Evolutionary conservation across 2,888 invertebrate genomes (phyloP).

Genomic region (Tenthredo mesomela): DNA sequence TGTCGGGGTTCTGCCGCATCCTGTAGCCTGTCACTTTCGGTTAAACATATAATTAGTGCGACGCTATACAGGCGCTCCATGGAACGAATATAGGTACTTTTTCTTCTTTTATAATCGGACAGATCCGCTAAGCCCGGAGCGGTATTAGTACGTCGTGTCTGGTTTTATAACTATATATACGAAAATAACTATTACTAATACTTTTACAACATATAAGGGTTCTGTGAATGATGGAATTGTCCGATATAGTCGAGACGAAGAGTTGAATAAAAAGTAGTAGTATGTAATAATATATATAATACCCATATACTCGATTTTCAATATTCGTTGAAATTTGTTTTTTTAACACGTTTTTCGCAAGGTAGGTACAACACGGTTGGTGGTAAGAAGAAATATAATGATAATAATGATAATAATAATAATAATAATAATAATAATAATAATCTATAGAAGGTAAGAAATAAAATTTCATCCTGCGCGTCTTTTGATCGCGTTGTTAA

Average conservation of each 20-base stretch:
- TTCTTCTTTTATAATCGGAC: background rate
- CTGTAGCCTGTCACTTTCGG: conserved; percentile 48
- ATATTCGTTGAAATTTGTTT: background rate
- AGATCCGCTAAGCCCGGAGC: background rate
- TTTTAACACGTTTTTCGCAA: too few relatives aligned
- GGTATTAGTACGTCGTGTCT: background rate
- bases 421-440: conserved; percentile 1
- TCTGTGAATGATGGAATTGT: background rate
- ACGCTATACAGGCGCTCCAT: background rate
- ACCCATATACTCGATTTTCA: background rate
- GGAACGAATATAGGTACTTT: background rate
- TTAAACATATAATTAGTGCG: conserved; percentile 47
- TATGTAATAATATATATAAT: background rate
- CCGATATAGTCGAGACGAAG: background rate
- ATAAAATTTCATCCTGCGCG: conserved; percentile 10
- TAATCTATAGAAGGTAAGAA: background rate
- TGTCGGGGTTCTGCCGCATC: conserved; percentile 42
- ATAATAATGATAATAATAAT: background rate
- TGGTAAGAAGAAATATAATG: background rate
- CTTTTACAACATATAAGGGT: background rate
- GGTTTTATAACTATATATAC: too few relatives aligned
- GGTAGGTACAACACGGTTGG: too few relatives aligned
- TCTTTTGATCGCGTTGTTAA: conserved; percentile 37
- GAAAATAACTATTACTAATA: background rate
- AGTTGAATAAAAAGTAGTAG: background rate